Percentiles rank a stretch among this genome's conserved stretches.
Conservation (phyloP, 1,140 invertebrate genomes). For the Tyrophagus putrescentiae region DNA sequence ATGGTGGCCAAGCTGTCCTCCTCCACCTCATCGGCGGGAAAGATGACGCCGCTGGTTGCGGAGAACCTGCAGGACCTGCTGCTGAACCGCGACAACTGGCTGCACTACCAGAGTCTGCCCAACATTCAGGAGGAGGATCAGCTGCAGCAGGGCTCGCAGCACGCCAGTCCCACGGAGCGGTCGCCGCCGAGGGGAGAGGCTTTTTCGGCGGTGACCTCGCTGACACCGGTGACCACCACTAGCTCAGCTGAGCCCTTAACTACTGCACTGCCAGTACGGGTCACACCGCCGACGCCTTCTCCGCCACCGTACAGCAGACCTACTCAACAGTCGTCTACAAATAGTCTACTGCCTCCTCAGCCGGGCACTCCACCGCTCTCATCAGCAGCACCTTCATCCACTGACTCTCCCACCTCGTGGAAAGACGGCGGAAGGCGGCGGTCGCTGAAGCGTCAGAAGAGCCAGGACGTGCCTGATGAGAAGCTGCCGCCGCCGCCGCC, state of each 20-base stretch:
- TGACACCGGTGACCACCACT: too few species aligned
- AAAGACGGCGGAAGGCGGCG: neutral
- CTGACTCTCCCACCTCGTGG: too few species aligned
- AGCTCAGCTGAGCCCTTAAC: too few species aligned
- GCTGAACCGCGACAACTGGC: conserved; percentile 15
- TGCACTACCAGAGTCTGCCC: conserved; percentile 18
- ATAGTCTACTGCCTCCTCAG: too few species aligned
- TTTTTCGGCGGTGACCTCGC: neutral
- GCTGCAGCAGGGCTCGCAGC: neutral
- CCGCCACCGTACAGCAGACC: too few species aligned
- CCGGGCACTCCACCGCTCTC: neutral
- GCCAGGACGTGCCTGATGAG: neutral
- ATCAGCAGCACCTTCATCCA: neutral
- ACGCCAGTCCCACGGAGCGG: neutral
- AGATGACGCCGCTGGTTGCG: neutral
- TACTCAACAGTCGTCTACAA: too few species aligned
- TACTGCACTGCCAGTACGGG: too few species aligned
- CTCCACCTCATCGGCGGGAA: neutral
- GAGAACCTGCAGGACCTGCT: neutral
- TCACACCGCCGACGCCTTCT: too few species aligned
- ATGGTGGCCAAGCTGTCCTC: neutral
- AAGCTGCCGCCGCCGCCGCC: neutral
- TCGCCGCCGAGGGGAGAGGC: neutral
- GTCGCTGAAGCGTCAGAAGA: conserved; percentile 10
- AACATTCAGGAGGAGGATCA: conserved; percentile 21